Evolutionary conservation across 2,888 invertebrate species (phyloP).

Genomic region (Oeneis ivallda): DNA sequence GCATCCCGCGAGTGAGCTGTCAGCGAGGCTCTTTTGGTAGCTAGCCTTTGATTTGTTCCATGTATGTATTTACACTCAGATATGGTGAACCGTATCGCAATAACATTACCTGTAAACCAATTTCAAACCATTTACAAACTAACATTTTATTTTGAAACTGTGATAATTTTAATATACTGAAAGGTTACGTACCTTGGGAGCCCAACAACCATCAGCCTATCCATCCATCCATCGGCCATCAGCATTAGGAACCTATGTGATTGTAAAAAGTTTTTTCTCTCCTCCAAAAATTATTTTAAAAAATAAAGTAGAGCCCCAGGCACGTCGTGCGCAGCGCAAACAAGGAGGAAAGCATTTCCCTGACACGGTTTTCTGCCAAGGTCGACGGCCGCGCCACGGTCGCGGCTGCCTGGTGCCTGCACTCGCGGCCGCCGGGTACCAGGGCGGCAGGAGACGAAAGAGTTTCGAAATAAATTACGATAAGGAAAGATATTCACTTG

Average conservation of each 20-base stretch:
- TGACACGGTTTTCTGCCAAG: constrained; percentile 69
- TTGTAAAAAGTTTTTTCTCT: neutral
- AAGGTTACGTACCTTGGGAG: no score
- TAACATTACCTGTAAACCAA: neutral
- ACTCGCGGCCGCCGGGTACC: no score
- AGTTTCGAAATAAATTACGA: no score
- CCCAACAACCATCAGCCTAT: no score
- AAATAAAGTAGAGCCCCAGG: constrained; percentile 55
- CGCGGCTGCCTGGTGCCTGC: constrained; percentile 39
- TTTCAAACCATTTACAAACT: neutral
- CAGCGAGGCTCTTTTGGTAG: constrained; percentile 23
- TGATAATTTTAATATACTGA: no score
- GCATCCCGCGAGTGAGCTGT: constrained; percentile 45
- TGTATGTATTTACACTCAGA: neutral
- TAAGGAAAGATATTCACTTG: no score
- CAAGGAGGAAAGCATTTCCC: constrained; percentile 70
- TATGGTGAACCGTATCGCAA: neutral
- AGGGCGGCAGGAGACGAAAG: no score
- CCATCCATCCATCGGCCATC: no score
- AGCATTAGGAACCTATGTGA: no score
- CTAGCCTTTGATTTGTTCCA: constrained; percentile 6
- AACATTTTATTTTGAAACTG: no score
- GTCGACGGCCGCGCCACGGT: constrained; percentile 68
- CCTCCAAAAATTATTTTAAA: neutral
- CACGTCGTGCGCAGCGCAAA: constrained; percentile 42